phyloP scores from a whole-genome alignment of 2,888 invertebrate genomes.

The Ischnus inquisitorius region DNA sequence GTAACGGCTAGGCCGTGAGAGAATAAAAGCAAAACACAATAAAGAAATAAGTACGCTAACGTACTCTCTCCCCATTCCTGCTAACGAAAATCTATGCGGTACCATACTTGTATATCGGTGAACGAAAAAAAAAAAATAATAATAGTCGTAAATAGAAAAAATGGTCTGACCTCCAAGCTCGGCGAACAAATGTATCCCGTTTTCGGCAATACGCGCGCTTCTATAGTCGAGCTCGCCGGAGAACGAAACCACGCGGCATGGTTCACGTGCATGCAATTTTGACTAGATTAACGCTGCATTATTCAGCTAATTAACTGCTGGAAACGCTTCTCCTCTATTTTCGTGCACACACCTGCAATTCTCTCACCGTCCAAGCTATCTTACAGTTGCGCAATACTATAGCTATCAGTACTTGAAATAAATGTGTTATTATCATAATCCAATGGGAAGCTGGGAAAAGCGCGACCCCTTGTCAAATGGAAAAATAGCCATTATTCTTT shows the following conservation, averaged over 20 bases:
- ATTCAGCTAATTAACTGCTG: constrained; percentile 84
- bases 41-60: constrained; percentile 40
- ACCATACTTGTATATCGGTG: background rate
- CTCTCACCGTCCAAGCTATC: constrained; percentile 17
- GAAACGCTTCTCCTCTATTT: constrained; percentile 76
- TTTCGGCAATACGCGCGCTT: constrained; percentile 45
- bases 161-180: background rate
- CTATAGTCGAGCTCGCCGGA: constrained; percentile 36
- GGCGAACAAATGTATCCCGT: constrained; percentile 57
- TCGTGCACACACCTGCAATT: constrained; percentile 50
- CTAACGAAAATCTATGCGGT: constrained; percentile 1
- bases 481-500: background rate
- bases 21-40: constrained; percentile 22
- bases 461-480: background rate
- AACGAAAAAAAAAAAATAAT: background rate
- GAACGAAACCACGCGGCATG: constrained; percentile 77
- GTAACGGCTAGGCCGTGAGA: constrained; percentile 31
- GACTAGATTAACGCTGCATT: constrained; percentile 84
- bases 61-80: background rate
- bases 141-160: background rate
- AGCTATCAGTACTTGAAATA: background rate
- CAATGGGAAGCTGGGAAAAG: background rate
- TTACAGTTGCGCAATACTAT: background rate
- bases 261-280: constrained; percentile 82
- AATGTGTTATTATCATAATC: background rate